Evolutionary conservation across 2,113 vertebrate genomes (phyloP), one percentile per base, ranked within the genome.

Genomic region (Epinephelus fuscoguttatus): DNA sequence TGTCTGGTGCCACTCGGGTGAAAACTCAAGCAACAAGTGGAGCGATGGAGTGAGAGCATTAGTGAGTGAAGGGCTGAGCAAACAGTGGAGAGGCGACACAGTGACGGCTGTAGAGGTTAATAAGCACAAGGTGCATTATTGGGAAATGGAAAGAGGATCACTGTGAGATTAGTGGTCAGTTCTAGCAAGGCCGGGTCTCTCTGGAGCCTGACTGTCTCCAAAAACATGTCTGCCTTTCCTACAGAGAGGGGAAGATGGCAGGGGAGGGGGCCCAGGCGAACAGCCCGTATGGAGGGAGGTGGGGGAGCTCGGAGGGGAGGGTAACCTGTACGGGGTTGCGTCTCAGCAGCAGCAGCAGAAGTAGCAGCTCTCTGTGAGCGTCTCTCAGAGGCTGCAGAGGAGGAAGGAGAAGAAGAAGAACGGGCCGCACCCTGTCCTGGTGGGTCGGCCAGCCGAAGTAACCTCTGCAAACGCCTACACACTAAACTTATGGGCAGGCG

Each of bases 401-500:
- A 91, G 92, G 85, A 61, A 37, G 84, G 12, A 52, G 84, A 37
- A 25, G 88, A 37, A 67, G 84, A 56, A 33, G 91, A 37, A 69
- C 93, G 23, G 18, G 95, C 75, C 84, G 93, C 88, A 90, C 96
- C 96, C 95, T 95, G 96, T 96, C 96, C 96, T 82, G 97, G 98
- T 89, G 97, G 97, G 91, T 98, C 97, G 64, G 97, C 96, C 96
- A 97, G 96, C 91, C 96, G 97, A 85, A 99, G 98, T 91, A 99
- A 96, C 68, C 97, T 97, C 91, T 98, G 97, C 85, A 99, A 96
- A 90, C 98, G 97, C 94, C 97, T 99, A 96, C 98, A 98, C 92
- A 99, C 97, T 97, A 99, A 96, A 96, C 98, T 98, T 97, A 99
- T 97, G 80, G 95, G 95, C 84, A 96, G 93, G 95, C 98, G 97